Evolutionary conservation across 1,140 invertebrate species (phyloP).

Genomic region (Homarus americanus): DNA sequence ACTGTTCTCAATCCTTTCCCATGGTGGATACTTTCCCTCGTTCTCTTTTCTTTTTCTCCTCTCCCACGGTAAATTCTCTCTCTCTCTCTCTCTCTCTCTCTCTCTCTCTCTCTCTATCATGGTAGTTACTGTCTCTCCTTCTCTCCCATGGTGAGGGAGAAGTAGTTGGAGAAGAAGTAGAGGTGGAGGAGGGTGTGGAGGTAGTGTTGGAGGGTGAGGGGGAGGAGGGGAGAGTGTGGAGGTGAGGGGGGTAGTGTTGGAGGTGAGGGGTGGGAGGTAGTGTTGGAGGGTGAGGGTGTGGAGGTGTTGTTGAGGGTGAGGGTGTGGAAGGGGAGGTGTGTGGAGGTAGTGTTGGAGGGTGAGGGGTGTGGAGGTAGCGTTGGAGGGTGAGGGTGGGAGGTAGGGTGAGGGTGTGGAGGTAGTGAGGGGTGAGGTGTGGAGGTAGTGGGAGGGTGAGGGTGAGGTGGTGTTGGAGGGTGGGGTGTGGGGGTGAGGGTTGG

Average conservation of each 20-base stretch:
- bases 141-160: no score
- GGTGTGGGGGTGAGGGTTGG: not conserved
- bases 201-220: not conserved
- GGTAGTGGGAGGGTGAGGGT: no score
- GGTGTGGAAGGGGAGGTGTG: no score
- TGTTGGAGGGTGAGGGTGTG: not conserved
- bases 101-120: not conserved
- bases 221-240: not conserved
- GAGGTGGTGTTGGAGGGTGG: not conserved
- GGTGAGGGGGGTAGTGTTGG: not conserved
- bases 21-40: not conserved
- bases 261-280: not conserved
- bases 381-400: not conserved
- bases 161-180: not conserved
- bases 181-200: not conserved
- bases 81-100: slow-evolving; percentile 18
- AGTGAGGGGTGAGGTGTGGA: not conserved
- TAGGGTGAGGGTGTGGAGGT: not conserved
- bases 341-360: no score
- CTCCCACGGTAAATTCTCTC: not conserved
- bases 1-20: not conserved
- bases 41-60: not conserved
- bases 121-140: not conserved
- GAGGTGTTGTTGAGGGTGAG: not conserved
- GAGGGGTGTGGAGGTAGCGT: not conserved